Evolutionary conservation across 2,888 invertebrate genomes (phyloP).

Genomic region (Cordilura impudica): DNA sequence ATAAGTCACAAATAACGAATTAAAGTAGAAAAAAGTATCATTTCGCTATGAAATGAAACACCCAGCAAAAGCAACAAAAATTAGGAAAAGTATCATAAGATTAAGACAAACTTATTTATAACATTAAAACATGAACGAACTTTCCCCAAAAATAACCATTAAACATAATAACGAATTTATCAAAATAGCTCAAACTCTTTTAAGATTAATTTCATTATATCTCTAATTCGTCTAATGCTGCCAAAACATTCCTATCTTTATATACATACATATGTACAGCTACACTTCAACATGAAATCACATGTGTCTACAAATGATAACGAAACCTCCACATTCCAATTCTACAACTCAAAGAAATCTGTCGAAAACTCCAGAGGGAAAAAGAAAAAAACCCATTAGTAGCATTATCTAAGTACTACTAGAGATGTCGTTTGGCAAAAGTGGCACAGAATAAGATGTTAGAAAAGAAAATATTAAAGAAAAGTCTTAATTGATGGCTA

Average conservation of each 20-base stretch:
- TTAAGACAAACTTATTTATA: conserved; percentile 32
- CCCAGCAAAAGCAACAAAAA: conserved; percentile 9
- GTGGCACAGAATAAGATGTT: conserved; percentile 50
- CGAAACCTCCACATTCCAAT: not conserved
- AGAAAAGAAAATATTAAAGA: conserved; percentile 36
- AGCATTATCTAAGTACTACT: conserved; percentile 17
- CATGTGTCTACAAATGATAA: conserved; percentile 51
- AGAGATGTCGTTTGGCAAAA: conserved; percentile 16
- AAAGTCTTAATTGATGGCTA: conserved; percentile 64
- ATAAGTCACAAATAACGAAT: conserved; percentile 6
- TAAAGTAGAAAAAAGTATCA: not conserved
- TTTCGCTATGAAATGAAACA: not conserved
- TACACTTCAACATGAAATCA: conserved; percentile 13
- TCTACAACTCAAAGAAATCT: not conserved
- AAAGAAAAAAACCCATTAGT: conserved; percentile 40
- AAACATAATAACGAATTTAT: conserved; percentile 46
- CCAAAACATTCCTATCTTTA: not conserved
- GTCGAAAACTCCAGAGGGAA: not conserved
- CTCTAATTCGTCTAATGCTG: conserved; percentile 14
- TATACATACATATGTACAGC: not conserved
- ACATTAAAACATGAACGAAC: conserved; percentile 27
- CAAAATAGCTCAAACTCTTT: conserved; percentile 43
- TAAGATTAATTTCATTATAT: not conserved
- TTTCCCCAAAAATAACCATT: conserved; percentile 22
- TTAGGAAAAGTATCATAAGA: conserved; percentile 23